Evolutionary conservation across 1,140 invertebrate genomes (phyloP).

Genomic region (Hestina assimilis): DNA sequence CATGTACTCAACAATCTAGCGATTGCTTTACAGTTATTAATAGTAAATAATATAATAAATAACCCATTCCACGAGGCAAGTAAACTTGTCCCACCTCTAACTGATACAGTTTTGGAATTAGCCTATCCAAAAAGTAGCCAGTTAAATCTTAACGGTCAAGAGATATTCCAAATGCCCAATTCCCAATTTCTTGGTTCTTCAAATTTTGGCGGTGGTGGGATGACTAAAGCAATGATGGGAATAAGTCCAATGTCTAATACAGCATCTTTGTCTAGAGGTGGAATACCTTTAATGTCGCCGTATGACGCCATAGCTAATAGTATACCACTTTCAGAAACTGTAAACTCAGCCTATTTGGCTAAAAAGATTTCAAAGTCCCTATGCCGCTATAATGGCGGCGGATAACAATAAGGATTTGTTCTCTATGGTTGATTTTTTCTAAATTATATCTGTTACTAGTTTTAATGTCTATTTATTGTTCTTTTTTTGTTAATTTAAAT

Average conservation of each 20-base stretch:
- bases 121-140: constrained; percentile 1
- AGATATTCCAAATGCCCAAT: constrained; percentile 31
- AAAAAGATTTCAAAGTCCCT: constrained; percentile 52
- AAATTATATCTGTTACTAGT: constrained; percentile 4
- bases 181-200: constrained; percentile 46
- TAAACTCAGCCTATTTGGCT: constrained; percentile 14
- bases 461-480: neutral
- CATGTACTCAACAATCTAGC: constrained; percentile 62
- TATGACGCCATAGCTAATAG: constrained; percentile 48
- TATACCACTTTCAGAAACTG: constrained; percentile 33
- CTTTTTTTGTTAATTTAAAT: too few species aligned
- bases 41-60: constrained; percentile 58
- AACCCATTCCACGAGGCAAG: constrained; percentile 23
- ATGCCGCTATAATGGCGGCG: constrained; percentile 37
- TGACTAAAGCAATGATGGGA: constrained; percentile 17
- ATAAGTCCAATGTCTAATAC: constrained; percentile 10
- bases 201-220: constrained; percentile 26
- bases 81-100: neutral
- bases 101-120: constrained; percentile 15
- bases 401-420: constrained; percentile 49
- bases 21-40: constrained; percentile 57
- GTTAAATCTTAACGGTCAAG: neutral
- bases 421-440: constrained; percentile 46
- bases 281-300: constrained; percentile 49
- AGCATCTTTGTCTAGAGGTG: constrained; percentile 25